Base-by-base conservation (phyloP, 2,888 invertebrate species). In the Heteromurus nitidus region DNA sequence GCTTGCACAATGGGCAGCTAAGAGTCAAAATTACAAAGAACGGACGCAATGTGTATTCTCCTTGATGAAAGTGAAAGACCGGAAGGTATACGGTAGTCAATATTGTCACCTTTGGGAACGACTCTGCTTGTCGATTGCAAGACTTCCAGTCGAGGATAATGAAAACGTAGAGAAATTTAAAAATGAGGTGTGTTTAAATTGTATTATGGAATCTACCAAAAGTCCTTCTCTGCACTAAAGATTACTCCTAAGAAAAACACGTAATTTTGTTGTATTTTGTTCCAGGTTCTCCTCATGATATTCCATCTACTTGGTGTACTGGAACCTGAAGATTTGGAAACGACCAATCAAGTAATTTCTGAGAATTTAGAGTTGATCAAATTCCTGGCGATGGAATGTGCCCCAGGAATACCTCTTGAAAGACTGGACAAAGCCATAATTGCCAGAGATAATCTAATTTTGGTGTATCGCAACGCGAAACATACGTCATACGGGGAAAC, bases 1-100 rank as follows among this genome's bases (percentile, higher is more conserved):
- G 3, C 42, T 83, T 0, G 42, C 36, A 0, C 75, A 72, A 20
- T 60, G 72, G 68, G 30, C 44, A n/a, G 60, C 62, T 0, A 47
- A 72, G 20, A 83, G 83, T 53, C 72, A 80, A 50, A 80, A 83
- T 18, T 83, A 70, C 31, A 80, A 83, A 9, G 80, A 83, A 26
- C 20, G 80, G 36, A 64, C 67, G 3, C 83, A 80, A 18, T 83
- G 80, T 36, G 67, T 72, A 0, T 16, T 31, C 0, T 65, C 80
- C 0, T 20, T 76, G 3, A 22, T 26, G 13, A 76, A 67, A 18
- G 30, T 47, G 0, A 42, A 62, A 9, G 11, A n/a, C 3, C 28
- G 80, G 18, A 28, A 26, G 5, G n/a, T 20, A 0, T 83, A 72
- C 18, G 80, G 70, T 2, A 13, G 18, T 13, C n/a, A 26, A 16